Base-by-base conservation (phyloP, 2,888 invertebrate species). In the Callyntrura sp. region DNA sequence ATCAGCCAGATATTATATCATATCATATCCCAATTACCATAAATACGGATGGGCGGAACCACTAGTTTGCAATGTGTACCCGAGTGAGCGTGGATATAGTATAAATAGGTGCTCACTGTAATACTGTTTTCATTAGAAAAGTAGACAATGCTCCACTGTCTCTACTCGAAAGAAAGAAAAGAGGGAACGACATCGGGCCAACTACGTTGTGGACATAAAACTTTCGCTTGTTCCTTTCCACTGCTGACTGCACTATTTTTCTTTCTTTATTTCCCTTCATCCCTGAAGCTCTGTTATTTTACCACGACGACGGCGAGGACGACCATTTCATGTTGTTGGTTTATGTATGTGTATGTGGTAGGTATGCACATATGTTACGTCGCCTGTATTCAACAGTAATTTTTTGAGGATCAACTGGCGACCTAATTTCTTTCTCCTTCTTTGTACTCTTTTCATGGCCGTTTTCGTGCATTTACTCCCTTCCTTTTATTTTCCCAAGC, bases 161-260 rank as follows among this genome's bases (percentile, higher is more conserved):
- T 35, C 35, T 35, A 6, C 35, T 6, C 35, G 2, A 35, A 6
- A 2, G 2, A 35, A 6, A 2, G 35, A 2, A 35, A 73, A 73
- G 51, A 76, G 48, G 48, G 17, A 14, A 73, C 23, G 78, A 57
- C 28, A 23, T 20, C 20, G 17, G 20, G 51, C 83, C 43, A 17
- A 68, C 83, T 51, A 68, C 62, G 25, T 23, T 35, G 35, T 35
- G 35, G 35, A 35, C 51, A 51, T 51, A 62, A 83, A 83, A 83
- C 83, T 83, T 83, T 83, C 68, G 83, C 84, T 84, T 55, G 8
- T 51, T 57, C 55, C 43, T 12, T 68, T 68, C 28, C 65, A 11
- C 5, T 1, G 17, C 57, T 57, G 28, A 11, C 5, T 1, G 17
- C 57, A 17, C 17, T 57, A 17, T n/a, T 20, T 17, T 17, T 17